phyloP scores from a whole-genome alignment of 2,888 invertebrate species.

The Trachelus tabidus region DNA sequence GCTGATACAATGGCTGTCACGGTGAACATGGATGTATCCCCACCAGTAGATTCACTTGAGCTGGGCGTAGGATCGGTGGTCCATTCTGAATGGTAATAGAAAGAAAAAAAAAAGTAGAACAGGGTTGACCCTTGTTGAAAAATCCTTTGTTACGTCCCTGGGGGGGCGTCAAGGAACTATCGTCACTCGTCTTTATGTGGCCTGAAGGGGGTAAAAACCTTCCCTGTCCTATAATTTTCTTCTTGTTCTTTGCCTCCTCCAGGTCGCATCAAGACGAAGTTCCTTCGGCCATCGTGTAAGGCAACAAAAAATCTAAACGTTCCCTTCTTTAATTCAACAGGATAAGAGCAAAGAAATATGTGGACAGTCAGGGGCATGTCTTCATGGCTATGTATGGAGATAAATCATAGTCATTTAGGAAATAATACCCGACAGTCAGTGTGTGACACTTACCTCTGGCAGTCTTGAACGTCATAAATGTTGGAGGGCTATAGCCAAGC shows the following conservation, averaged over 20 bases:
- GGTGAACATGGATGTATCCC: conserved; percentile 57
- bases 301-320: conserved; percentile 26
- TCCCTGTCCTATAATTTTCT: conserved; percentile 7
- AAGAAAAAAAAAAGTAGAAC: background rate
- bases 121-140: conserved; percentile 43
- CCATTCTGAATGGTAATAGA: conserved; percentile 61
- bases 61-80: conserved; percentile 55
- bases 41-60: conserved; percentile 51
- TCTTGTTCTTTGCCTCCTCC: conserved; percentile 25
- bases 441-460: conserved; percentile 82
- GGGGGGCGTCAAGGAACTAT: background rate
- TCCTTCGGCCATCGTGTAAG: background rate
- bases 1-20: conserved; percentile 59
- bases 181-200: background rate
- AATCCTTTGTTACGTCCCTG: conserved; percentile 9
- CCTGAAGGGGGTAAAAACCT: conserved; percentile 11
- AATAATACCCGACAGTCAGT: background rate
- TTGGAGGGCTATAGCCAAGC: conserved; percentile 84
- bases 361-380: background rate
- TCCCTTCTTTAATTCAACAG: background rate
- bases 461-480: conserved; percentile 84
- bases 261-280: conserved; percentile 29
- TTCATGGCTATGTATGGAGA: background rate
- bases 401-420: background rate
- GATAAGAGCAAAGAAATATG: background rate